Evolutionary conservation across 2,888 invertebrate species (phyloP), one percentile per base, ranked within the genome.

Genomic region (Lissocephala sabroskyi): DNA sequence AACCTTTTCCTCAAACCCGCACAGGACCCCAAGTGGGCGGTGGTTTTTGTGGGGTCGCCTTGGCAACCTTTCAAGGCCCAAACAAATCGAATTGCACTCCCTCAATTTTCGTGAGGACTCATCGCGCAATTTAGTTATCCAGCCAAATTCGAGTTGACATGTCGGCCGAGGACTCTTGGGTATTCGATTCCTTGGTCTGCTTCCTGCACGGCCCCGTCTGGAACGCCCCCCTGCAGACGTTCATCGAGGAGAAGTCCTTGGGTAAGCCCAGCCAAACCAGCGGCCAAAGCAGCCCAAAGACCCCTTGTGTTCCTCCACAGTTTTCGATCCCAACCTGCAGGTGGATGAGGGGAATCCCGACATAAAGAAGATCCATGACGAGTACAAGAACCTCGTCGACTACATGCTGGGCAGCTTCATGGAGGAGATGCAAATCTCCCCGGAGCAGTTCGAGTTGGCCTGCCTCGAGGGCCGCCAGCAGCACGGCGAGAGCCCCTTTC

Each of bases 201-300:
- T 97, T 96, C 83, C 86, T 97, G 43, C 94, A 95, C 82, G 96
- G 96, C 1, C 95, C 96, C 0, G 89, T 96, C 39, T 97, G 97
- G 94, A 95, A 95, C 80, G 91, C 94, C 10, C 96, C 97, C 0
- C 86, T 97, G 44, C 89, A 95, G 77, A 94, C 93, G 23, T 97
- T 96, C 80, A 93, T 96, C 59, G 97, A 97, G 85, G 94, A 95
- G 79, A 95, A 95, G 84, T 96, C 96, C 46, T 85, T 96, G 62
- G 93, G 97, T 96, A 88, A 87, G 89, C 84, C 9, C 16, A 23
- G 9, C 3, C 3, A 39, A 4, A 4, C 6, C 45, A 10, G 48
- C 39, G 36, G 19, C 17, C 26, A 26, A 32, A 26, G n/a, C n/a
- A n/a, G n/a, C n/a, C n/a, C n/a, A 13, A 23, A 2, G 13, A 9